phyloP scores from a whole-genome alignment of 1,140 invertebrate genomes.

The Pteromalus puparum region DNA sequence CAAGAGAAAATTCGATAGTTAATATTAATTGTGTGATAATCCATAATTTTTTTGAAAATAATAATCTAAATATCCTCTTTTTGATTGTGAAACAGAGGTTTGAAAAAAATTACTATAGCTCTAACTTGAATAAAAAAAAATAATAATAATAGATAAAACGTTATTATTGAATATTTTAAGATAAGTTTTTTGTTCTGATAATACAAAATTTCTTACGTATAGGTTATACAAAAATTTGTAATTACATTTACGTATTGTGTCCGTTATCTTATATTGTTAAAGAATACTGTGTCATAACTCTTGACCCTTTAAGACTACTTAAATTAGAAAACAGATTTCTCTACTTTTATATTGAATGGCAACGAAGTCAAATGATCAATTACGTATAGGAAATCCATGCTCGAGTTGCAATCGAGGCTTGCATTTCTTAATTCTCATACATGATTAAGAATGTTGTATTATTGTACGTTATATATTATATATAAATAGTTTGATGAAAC shows the following conservation, averaged over 20 bases:
- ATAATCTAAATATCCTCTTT: background rate
- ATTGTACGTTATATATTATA: slow-evolving; percentile 62
- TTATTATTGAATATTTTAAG: slow-evolving; percentile 36
- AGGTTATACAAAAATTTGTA: slow-evolving; percentile 19
- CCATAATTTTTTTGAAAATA: background rate
- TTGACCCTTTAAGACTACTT: slow-evolving; percentile 48
- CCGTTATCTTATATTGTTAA: slow-evolving; percentile 36
- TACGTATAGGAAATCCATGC: slow-evolving; percentile 62
- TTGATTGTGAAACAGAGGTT: background rate
- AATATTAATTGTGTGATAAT: too few species aligned
- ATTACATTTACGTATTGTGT: slow-evolving; percentile 23
- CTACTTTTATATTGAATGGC: slow-evolving; percentile 54
- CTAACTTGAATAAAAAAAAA: slow-evolving; percentile 17
- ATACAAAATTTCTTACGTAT: slow-evolving; percentile 18
- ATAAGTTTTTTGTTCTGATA: slow-evolving; percentile 3
- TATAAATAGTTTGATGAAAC: slow-evolving; percentile 62
- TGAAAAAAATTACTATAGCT: background rate
- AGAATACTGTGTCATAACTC: slow-evolving; percentile 45
- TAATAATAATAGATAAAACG: slow-evolving; percentile 14
- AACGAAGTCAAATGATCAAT: slow-evolving; percentile 56
- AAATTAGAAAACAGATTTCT: slow-evolving; percentile 59
- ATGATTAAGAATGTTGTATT: slow-evolving; percentile 64
- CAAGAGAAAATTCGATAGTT: background rate
- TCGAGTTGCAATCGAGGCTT: slow-evolving; percentile 66
- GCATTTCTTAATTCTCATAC: slow-evolving; percentile 65